Base-by-base conservation (phyloP, 2,113 vertebrate species). In the Corythornis madagascariensis region DNA sequence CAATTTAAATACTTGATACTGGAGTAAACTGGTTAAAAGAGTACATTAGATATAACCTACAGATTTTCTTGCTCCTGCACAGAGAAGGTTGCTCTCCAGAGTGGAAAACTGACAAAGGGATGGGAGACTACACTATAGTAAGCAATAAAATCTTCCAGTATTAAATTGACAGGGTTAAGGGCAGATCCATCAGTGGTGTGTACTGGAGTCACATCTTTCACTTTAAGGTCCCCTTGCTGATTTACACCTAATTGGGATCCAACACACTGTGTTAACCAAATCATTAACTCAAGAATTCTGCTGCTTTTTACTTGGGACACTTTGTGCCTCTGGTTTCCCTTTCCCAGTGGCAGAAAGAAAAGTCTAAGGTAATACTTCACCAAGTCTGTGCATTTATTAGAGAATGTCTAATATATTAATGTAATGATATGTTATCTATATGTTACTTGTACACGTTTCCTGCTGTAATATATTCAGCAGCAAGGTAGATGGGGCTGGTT, bases 1-100 rank as follows among this genome's bases (percentile, higher is more conserved):
- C 95, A 95, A 97, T 97, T 97, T 97, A 97, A 97, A 97, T 97
- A 96, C 92, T 96, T 97, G 89, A 93, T 95, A 95, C 73, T 85
- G 94, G 88, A 96, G 91, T 97, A 97, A 95, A 96, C 94, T 97
- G 82, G 95, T 97, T 97, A 97, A 93, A 94, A 94, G 86, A 95
- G 79, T 92, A 97, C 97, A 96, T 94, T 94, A 96, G 95, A 96
- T 93, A 90, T 95, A 97, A 96, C 83, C 77, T 93, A 90, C 89
- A 96, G 91, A 95, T 94, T 86, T 92, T 79, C 69, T 67, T 85
- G 83, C 91, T 96, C 48, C 67, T 78, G 76, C 47, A 15, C 67
- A 63, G 80, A 88, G 70, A 93, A 92, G 42, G 71, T 95, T 89
- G 91, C 53, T 92, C 93, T 95, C 90, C 73, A 88, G 59, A 83